Evolutionary conservation across 2,113 vertebrate genomes (phyloP).

Genomic region (Thamnophis sirtalis): DNA sequence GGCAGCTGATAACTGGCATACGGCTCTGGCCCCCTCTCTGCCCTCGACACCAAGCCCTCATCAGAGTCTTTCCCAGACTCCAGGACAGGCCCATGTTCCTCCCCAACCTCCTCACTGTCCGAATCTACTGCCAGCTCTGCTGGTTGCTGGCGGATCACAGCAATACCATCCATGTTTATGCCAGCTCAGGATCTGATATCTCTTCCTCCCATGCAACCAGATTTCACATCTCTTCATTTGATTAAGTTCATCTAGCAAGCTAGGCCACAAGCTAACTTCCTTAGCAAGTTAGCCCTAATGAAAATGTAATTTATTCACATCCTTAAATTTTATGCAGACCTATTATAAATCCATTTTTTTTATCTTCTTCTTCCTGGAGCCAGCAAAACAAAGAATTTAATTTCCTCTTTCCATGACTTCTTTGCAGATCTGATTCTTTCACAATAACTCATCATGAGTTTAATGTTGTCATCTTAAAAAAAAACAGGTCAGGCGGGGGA

Average conservation of each 20-base stretch:
- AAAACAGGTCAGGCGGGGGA: background rate
- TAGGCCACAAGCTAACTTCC: background rate
- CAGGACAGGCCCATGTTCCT: too few relatives aligned
- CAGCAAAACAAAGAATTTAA: background rate
- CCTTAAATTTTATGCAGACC: background rate
- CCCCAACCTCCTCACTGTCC: too few relatives aligned
- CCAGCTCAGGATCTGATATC: background rate
- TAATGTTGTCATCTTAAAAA: background rate
- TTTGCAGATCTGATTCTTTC: background rate
- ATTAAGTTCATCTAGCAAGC: background rate
- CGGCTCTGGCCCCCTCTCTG: too few relatives aligned
- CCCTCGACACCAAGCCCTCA: too few relatives aligned
- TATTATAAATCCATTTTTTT: background rate
- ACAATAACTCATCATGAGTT: background rate
- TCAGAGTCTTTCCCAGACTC: too few relatives aligned
- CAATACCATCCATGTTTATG: background rate
- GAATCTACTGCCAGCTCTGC: too few relatives aligned
- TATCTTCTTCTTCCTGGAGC: background rate
- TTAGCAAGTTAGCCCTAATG: background rate
- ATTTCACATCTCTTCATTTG: background rate
- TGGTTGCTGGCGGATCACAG: too few relatives aligned
- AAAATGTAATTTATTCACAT: background rate
- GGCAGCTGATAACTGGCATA: too few relatives aligned
- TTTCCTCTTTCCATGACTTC: background rate
- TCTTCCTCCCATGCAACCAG: background rate